Base-by-base conservation (phyloP, 2,888 invertebrate species). In the Ophioninae sp. region DNA sequence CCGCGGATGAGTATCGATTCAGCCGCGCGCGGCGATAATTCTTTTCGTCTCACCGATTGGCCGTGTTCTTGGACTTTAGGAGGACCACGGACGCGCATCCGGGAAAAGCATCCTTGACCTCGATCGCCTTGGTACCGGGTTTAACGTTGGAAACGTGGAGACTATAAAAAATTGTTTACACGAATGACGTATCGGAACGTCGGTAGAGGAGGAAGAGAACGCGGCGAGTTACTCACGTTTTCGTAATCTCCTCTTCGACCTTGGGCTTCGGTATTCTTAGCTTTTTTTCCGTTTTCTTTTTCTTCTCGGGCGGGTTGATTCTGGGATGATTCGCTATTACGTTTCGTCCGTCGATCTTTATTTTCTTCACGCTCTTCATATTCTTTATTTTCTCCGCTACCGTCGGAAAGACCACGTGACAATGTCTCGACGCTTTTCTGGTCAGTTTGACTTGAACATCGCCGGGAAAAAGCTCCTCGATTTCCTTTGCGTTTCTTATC, bases 71-170 rank as follows among this genome's bases (percentile, higher is more conserved):
- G 7, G 81, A 77, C 77, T 88, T 88, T 6, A 91, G 73, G 69
- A 91, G 81, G 69, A 82, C 87, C 50, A 88, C 82, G 2, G 87
- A 82, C 6, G 57, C 6, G 73, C 88, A 88, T 59, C 89, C 91
- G 20, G 88, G 86, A 67, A 91, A 87, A 13, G 87, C 88, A 64
- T 82, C 83, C 62, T 72, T 88, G n/a, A 91, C 37, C 75, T 91
- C 91, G 0, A 85, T 41, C 17, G 82, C 10, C 37, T 85, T 89
- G 5, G 87, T 88, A 20, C 89, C 89, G 17, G 59, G 78, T 75
- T 86, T 83, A 62, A 91, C 88, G 39, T 91, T 90, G n/a, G 89
- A 86, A 7, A 91, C 64, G 68, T 87, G 88, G 44, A 91, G 59
- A 23, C 91, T 91, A 70, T 68, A 30, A 50, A 70, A 44, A 23